Base-by-base conservation (phyloP, 1,140 invertebrate species). In the Drosophila gunungcola region DNA sequence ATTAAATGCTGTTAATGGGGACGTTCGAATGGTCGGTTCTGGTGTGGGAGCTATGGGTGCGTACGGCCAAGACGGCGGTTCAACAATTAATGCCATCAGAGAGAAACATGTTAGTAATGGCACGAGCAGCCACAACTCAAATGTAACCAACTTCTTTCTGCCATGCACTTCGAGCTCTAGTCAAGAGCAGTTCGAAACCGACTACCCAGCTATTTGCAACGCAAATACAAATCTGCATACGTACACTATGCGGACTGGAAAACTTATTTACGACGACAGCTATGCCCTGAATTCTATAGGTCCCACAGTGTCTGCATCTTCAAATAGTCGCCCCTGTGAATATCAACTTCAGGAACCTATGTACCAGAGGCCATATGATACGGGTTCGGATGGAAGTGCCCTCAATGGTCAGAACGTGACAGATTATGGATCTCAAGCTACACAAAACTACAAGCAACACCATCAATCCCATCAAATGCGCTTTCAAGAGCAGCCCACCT, bases 191-290 rank as follows among this genome's bases (percentile, higher is more conserved):
- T 95, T 95, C 77, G 94, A 95, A 75, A 95, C 95, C 1, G 95
- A 96, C 74, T 97, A 97, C 91, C 96, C 97, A 0, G 95, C 96
- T 27, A 96, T 97, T 77, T 97, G 96, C 83, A 96, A 95, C 76
- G 95, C 96, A 1, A 97, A 97, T 84, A 96, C 96, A 13, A 97
- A 97, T 75, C 94, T 97, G 12, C 95, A 97, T 58, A 97, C 96
- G 34, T 97, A 97, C 80, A 96, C 96, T 5, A 93, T 97, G 91
- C 94, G 96, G 54, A 96, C 95, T 2, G 96, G 95, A 0, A 96
- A 96, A 82, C 95, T 96, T 13, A 95, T 96, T 32, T 96, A 96
- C 80, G 96, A 96, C 60, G 94, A 94, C 36, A 92, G 82, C 55
- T 92, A 88, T 61, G 91, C 90, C 0, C 57, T 92, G 1, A 92